Evolutionary conservation across 2,113 vertebrate genomes (phyloP), one percentile per base, ranked within the genome.

Genomic region (Chaetops frenatus): DNA sequence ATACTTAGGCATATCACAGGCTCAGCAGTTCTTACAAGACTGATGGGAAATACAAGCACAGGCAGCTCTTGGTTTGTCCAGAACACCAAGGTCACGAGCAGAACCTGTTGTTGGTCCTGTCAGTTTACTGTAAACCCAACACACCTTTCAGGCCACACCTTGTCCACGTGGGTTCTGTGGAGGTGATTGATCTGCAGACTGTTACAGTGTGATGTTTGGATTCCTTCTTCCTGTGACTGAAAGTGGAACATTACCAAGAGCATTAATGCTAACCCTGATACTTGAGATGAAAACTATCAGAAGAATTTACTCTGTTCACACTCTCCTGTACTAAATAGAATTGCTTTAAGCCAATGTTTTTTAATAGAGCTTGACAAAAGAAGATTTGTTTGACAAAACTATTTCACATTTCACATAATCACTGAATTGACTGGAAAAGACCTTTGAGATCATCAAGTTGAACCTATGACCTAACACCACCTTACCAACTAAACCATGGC

Each of bases 51-150:
- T 25, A 42, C 12, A 74, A 81, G 48, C 12, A 71, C 25, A 31
- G 21, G 44, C 79, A 92, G 56, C 44, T 86, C 44, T 25, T 6
- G 2, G 12, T 51, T 71, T 74, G 44, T 50, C 51, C n/a, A 2
- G 2, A 84, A 23, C 45, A 79, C 10, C 61, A 93, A 81, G 72
- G 86, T 94, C 92, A 90, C 0, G 5, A 18, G 61, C 85, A 93
- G 56, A 94, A 66, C 47, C 27, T 69, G 60, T 35, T 48, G 73
- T n/a, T 79, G 82, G 51, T 81, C 47, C 35, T 38, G 47, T n/a
- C 15, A 56, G 86, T 94, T 95, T 96, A 96, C 77, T 54, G 88
- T 90, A 94, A 93, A 95, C 42, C 7, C 10, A 93, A 45, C 82
- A 60, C 53, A 81, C 60, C 47, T 90, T 53, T 28, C 22, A 60